Conservation (phyloP, 2,113 vertebrate genomes). For the Gymnogyps californianus region DNA sequence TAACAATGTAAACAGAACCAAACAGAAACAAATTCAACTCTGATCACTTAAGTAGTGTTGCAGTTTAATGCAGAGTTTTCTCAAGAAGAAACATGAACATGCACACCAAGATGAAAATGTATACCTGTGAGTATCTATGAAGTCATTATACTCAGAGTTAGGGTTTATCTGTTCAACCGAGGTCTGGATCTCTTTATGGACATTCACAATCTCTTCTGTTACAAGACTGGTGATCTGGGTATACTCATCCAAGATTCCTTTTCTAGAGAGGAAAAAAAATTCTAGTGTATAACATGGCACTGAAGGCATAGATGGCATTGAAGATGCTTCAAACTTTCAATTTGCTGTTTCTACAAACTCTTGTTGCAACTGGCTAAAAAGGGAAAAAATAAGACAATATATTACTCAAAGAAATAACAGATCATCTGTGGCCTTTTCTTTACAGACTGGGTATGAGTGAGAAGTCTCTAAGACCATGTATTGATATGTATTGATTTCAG, state of each 20-base stretch:
- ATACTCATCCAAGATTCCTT: constrained; percentile 93
- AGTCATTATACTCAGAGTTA: constrained; percentile 87
- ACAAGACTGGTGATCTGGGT: constrained; percentile 94
- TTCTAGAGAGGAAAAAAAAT: constrained; percentile 74
- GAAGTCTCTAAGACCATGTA: background rate
- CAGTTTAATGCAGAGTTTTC: background rate
- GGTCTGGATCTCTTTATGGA: constrained; percentile 90
- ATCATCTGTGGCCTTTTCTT: background rate
- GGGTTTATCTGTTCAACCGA: constrained; percentile 92
- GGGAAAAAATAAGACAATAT: background rate
- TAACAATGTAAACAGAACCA: background rate
- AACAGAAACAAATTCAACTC: background rate
- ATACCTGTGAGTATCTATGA: constrained; percentile 91
- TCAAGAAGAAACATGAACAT: background rate
- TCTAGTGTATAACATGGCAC: background rate
- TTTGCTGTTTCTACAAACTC: background rate
- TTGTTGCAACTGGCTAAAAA: background rate
- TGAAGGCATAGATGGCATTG: background rate
- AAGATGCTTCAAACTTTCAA: background rate
- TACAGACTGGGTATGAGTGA: background rate
- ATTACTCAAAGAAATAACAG: background rate
- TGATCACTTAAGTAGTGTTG: background rate
- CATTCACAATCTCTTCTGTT: constrained; percentile 91
- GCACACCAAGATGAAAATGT: background rate
- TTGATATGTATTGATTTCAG: background rate